Conservation (phyloP, 2,113 vertebrate species). For the Acanthisitta chloris region DNA sequence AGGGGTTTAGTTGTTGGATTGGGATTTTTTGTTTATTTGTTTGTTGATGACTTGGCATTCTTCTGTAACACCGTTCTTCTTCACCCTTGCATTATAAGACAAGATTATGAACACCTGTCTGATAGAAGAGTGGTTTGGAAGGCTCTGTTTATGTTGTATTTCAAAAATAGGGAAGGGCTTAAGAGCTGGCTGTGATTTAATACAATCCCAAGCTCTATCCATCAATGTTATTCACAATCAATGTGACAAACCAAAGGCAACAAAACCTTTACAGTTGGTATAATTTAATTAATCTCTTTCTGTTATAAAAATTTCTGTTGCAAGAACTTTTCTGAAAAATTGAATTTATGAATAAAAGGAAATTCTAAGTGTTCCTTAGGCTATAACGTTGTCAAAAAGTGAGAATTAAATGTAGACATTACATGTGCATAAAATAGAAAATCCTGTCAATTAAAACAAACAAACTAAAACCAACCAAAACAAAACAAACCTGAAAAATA, state of each 20-base stretch:
- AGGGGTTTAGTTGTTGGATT: neutral
- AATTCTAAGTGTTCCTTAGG: neutral
- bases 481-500: neutral
- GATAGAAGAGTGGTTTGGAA: neutral
- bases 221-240: neutral
- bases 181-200: neutral
- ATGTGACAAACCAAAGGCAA: neutral
- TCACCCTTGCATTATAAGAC: neutral
- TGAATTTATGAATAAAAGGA: neutral
- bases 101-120: neutral
- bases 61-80: neutral
- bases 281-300: neutral
- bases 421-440: neutral
- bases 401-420: neutral
- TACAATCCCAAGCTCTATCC: neutral
- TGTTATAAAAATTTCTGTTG: constrained; percentile 1
- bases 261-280: neutral
- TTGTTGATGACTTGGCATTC: neutral
- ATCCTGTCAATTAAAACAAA: neutral
- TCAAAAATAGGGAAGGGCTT: constrained; percentile 30
- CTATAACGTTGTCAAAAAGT: neutral
- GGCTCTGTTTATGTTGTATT: constrained; percentile 4
- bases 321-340: neutral
- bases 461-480: too few species aligned
- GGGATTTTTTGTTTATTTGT: neutral